Evolutionary conservation across 2,888 invertebrate species (phyloP).

Genomic region (Macroteleia sp.): DNA sequence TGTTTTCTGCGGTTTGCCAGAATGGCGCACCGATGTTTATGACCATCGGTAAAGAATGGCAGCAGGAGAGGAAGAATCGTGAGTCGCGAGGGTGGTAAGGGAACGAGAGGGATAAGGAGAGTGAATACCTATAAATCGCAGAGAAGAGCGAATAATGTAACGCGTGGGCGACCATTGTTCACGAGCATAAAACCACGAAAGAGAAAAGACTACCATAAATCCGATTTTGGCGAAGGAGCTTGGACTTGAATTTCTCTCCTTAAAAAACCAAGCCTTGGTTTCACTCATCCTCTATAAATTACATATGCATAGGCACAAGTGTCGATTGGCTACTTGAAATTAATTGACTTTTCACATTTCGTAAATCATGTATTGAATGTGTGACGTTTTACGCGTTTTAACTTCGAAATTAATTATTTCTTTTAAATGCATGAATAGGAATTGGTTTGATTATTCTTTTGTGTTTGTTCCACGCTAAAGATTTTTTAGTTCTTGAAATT

Average conservation of each 20-base stretch:
- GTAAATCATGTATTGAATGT: slow-evolving; percentile 38
- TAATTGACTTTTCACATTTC: slow-evolving; percentile 52
- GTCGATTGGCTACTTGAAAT: slow-evolving; percentile 57
- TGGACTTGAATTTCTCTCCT: slow-evolving; percentile 46
- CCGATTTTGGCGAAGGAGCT: slow-evolving; percentile 43
- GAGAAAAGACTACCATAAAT: slow-evolving; percentile 75
- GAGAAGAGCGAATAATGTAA: slow-evolving; percentile 73
- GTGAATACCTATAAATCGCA: slow-evolving; percentile 68
- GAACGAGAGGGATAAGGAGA: slow-evolving; percentile 48
- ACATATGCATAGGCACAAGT: slow-evolving; percentile 42
- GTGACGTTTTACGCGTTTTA: slow-evolving; percentile 21
- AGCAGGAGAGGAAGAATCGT: slow-evolving; percentile 70
- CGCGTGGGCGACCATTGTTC: slow-evolving; percentile 78
- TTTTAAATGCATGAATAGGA: slow-evolving; percentile 18
- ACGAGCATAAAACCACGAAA: slow-evolving; percentile 69
- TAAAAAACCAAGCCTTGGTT: slow-evolving; percentile 39
- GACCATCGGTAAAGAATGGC: slow-evolving; percentile 69
- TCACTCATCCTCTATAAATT: slow-evolving; percentile 45
- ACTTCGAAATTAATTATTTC: slow-evolving; percentile 40
- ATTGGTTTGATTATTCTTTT: slow-evolving; percentile 38
- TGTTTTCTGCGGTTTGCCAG: slow-evolving; percentile 59
- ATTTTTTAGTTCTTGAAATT: slow-evolving; percentile 4
- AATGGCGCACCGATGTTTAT: slow-evolving; percentile 69
- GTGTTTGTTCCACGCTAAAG: slow-evolving; percentile 8
- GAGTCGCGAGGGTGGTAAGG: slow-evolving; percentile 58